Conservation (phyloP, 2,888 invertebrate genomes). For the Xestia c-nigrum region DNA sequence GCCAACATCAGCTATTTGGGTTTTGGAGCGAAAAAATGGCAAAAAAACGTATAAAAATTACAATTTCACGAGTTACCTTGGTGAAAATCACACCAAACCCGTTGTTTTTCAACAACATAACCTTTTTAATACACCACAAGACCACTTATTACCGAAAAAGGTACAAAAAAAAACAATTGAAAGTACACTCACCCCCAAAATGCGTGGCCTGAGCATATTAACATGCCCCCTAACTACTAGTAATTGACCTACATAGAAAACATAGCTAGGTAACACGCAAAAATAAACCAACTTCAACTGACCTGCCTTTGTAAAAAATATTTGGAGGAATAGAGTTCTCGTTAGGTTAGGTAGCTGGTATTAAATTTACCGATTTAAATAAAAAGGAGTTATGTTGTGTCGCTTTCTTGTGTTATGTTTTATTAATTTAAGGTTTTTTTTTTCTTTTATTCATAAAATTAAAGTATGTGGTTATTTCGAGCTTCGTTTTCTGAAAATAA, state of each 20-base stretch:
- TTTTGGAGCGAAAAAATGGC: too few relatives aligned
- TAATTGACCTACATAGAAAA: constrained; percentile 64
- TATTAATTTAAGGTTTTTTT: constrained; percentile 46
- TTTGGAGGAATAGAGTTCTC: neutral
- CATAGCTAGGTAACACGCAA: constrained; percentile 65
- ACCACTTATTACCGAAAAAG: constrained; percentile 42
- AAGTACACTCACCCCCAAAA: constrained; percentile 64
- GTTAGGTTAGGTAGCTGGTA: neutral
- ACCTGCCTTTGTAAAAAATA: neutral
- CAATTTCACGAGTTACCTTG: too few relatives aligned
- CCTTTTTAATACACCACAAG: constrained; percentile 47
- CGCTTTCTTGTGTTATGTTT: constrained; percentile 48
- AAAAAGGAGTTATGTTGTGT: constrained; percentile 54
- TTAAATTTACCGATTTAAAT: constrained; percentile 52
- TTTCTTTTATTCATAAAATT: constrained; percentile 35
- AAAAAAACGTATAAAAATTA: neutral
- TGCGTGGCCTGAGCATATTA: constrained; percentile 71
- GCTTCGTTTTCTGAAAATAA: neutral
- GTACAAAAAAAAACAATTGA: constrained; percentile 53
- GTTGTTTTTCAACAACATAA: constrained; percentile 24
- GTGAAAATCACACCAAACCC: constrained; percentile 8
- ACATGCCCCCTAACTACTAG: constrained; percentile 51
- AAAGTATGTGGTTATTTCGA: neutral
- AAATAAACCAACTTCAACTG: constrained; percentile 23
- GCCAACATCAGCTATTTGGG: too few relatives aligned